Evolutionary conservation across 2,113 vertebrate species (phyloP).

Genomic region (Gymnobelideus leadbeateri): DNA sequence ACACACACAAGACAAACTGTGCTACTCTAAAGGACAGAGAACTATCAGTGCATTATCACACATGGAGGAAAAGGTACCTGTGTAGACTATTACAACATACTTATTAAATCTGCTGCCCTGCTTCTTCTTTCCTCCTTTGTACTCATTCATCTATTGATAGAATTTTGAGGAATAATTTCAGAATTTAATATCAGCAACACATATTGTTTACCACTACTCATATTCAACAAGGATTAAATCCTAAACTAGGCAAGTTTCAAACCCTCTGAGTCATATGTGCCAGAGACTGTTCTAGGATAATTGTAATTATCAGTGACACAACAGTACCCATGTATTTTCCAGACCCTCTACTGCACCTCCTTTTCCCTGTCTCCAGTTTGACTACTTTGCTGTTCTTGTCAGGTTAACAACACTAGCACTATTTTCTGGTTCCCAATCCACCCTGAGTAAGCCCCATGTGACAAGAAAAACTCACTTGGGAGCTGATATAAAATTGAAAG

Average conservation of each 20-base stretch:
- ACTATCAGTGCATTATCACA: not conserved
- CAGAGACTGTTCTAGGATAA: not conserved
- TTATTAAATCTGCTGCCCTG: not conserved
- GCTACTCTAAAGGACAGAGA: not conserved
- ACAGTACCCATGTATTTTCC: not conserved
- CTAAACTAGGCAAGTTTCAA: too few relatives aligned
- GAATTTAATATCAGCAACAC: not conserved
- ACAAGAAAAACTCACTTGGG: not conserved
- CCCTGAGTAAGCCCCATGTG: not conserved
- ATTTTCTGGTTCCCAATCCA: not conserved
- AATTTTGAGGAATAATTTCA: not conserved
- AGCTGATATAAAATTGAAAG: too few relatives aligned
- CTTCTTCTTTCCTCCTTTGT: not conserved
- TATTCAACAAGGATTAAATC: not conserved
- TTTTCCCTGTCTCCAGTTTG: not conserved
- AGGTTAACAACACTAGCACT: not conserved
- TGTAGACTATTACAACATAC: not conserved
- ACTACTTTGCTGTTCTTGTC: not conserved
- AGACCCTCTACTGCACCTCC: not conserved
- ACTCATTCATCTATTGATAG: not conserved
- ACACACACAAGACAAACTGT: not conserved
- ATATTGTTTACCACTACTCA: not conserved
- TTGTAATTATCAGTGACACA: not conserved
- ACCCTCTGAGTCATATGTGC: not conserved
- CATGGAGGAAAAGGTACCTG: not conserved